These are phyloP conservation scores for Panzeria rudis DNA, from an alignment of 2,888 invertebrate genomes.

Conservation along the genomic window DNA sequence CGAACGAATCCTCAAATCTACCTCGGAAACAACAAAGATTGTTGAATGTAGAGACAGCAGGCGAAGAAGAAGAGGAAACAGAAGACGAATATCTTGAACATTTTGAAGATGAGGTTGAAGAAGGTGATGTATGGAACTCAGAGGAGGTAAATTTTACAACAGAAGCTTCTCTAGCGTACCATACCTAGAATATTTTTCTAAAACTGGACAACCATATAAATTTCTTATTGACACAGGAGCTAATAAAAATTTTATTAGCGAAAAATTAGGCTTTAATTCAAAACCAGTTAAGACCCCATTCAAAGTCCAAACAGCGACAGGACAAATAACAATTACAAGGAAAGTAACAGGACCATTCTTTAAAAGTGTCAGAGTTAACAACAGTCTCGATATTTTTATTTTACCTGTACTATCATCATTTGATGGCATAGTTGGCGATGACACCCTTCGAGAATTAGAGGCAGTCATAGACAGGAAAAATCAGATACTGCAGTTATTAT, in stretches of 20 bases:
- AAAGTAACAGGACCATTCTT: conserved; percentile 28
- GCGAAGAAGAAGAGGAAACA: conserved; percentile 13
- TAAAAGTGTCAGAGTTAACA: conserved; percentile 40
- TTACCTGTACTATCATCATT: conserved; percentile 55
- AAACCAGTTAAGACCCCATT: conserved; percentile 6
- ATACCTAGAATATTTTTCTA: conserved; percentile 46
- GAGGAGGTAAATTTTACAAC: conserved; percentile 21
- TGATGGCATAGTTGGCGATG: conserved; percentile 64
- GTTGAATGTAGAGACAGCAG: conserved; percentile 21
- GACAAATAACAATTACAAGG: conserved; percentile 1
- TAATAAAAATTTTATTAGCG: too few species aligned
- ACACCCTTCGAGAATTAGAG: conserved; percentile 59
- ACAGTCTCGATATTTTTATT: conserved; percentile 49
- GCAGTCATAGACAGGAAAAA: conserved; percentile 64
- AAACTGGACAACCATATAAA: conserved; percentile 20
- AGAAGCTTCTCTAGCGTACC: conserved; percentile 34
- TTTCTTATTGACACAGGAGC: conserved; percentile 12
- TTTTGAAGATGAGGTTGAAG: background rate
- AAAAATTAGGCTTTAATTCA: conserved; percentile 22
- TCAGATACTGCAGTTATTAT: background rate
- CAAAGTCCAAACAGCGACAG: conserved; percentile 19
- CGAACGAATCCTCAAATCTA: background rate
- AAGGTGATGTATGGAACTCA: background rate
- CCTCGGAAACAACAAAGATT: conserved; percentile 37
- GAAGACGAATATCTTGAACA: background rate